Evolutionary conservation across 1,140 invertebrate species (phyloP).

Genomic region (Drosophila ananassae): DNA sequence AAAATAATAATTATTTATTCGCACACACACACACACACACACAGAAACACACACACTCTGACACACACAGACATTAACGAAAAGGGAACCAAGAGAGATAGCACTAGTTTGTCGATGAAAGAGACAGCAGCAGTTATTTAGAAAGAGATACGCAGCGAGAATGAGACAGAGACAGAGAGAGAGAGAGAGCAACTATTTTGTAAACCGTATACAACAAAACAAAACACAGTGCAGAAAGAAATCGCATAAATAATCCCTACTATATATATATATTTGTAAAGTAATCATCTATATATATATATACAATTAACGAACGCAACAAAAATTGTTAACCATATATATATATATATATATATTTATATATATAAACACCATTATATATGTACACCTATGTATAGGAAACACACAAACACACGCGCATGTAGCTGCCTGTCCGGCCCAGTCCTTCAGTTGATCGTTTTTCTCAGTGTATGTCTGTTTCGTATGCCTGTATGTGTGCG

Average conservation of each 20-base stretch:
- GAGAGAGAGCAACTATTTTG: conserved; percentile 63
- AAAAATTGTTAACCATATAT: background rate
- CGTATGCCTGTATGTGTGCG: conserved; percentile 15
- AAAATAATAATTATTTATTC: conserved; percentile 36
- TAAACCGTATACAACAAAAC: conserved; percentile 68
- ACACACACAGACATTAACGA: conserved; percentile 24
- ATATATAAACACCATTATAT: conserved; percentile 23
- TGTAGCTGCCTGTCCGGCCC: conserved; percentile 20
- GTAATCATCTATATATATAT: conserved; percentile 29
- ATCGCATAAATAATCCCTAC: conserved; percentile 50
- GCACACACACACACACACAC: conserved; percentile 30
- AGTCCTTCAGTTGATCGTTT: background rate
- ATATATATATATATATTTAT: conserved; percentile 2
- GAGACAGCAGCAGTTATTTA: conserved; percentile 13
- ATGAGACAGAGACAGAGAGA: conserved; percentile 14
- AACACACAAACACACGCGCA: background rate
- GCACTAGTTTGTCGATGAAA: background rate
- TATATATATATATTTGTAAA: conserved; percentile 60
- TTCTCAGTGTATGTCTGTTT: conserved; percentile 12
- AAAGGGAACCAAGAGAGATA: conserved; percentile 21
- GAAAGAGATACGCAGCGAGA: conserved; percentile 10
- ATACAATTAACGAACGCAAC: too few relatives aligned
- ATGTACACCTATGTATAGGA: conserved; percentile 5
- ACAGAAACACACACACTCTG: too few relatives aligned
- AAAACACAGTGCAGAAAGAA: conserved; percentile 38